Percentiles rank a stretch among this genome's conserved stretches.
Conservation (phyloP, 2,888 invertebrate genomes). For the Euzetes globulus region DNA sequence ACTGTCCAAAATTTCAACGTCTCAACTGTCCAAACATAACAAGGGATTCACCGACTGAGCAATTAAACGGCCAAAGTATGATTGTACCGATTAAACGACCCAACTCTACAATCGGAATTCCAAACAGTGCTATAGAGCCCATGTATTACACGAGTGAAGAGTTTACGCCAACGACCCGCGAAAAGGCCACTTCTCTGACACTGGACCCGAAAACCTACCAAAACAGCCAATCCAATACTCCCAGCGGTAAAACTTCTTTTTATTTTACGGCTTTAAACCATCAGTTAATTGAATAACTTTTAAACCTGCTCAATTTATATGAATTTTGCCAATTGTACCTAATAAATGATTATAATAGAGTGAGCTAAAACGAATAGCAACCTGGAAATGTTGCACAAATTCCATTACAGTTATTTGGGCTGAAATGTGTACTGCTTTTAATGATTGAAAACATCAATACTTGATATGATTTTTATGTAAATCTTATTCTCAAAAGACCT, state of each 20-base stretch:
- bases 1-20: neutral
- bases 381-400: no score
- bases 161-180: constrained; percentile 28
- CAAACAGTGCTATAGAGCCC: constrained; percentile 26
- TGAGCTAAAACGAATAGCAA: no score
- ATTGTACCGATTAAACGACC: constrained; percentile 28
- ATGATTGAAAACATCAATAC: no score
- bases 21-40: constrained; percentile 14
- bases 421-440: no score
- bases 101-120: constrained; percentile 34
- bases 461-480: no score
- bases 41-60: constrained; percentile 19
- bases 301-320: no score
- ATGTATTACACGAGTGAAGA: constrained; percentile 6
- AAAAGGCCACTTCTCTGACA: constrained; percentile 33
- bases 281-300: no score
- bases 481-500: no score
- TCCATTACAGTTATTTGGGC: no score
- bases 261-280: neutral
- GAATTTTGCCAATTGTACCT: no score
- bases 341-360: no score
- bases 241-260: constrained; percentile 6
- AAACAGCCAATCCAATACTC: constrained; percentile 13
- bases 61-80: neutral
- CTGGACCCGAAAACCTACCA: constrained; percentile 28